These are phyloP conservation scores for Noctilio leporinus DNA, from an alignment of 2,113 vertebrate genomes.

Conservation along the genomic window DNA sequence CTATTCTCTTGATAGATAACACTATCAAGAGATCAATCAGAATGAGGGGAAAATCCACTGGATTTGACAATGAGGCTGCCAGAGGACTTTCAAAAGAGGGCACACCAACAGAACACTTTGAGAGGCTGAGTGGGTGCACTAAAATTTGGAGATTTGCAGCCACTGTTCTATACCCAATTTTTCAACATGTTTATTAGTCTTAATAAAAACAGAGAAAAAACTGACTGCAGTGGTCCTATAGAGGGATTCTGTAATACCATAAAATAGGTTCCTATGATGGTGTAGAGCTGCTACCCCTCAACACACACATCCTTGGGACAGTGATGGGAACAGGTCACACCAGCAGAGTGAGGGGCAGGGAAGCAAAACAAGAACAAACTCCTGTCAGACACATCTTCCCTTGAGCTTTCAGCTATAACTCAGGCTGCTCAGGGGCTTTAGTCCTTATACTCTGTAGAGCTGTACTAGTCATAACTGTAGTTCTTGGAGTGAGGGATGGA, in stretches of 20 bases:
- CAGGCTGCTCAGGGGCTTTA: not conserved
- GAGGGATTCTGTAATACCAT: not conserved
- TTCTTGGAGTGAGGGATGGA: not conserved
- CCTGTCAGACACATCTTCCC: not conserved
- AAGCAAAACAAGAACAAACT: not conserved
- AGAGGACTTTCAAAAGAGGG: not conserved
- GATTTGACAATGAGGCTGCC: not conserved
- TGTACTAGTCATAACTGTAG: not conserved
- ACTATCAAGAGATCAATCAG: not conserved
- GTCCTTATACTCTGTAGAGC: not conserved
- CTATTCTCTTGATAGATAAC: no score
- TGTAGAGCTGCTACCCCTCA: not conserved
- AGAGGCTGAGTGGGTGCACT: not conserved
- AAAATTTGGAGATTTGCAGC: not conserved
- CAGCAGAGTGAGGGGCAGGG: not conserved
- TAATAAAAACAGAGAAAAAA: not conserved
- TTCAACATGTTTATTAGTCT: not conserved
- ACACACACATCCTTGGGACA: not conserved
- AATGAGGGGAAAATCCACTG: not conserved
- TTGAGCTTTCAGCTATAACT: not conserved
- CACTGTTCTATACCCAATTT: not conserved
- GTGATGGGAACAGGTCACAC: not conserved
- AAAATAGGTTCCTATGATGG: not conserved
- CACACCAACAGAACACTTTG: not conserved
- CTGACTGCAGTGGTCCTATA: not conserved